A percentile compares a stretch with the other conserved stretches of the same genome.
Conservation (phyloP, 1,140 invertebrate species). For the Diabrotica undecimpunctata region DNA sequence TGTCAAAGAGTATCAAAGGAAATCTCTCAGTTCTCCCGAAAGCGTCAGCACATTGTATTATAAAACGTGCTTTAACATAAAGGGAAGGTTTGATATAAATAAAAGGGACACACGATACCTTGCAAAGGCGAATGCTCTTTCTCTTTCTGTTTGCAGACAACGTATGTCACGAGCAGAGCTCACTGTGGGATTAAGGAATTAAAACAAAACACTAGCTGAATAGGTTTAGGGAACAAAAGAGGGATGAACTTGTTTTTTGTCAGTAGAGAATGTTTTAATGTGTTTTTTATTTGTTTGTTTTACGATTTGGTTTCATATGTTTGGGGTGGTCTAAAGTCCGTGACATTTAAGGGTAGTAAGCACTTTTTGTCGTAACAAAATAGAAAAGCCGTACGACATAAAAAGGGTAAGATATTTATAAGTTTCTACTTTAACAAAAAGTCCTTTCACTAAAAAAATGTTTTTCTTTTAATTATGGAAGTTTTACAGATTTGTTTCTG, state of each 20-base stretch:
- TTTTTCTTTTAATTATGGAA: too few species aligned
- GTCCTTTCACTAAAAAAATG: too few species aligned
- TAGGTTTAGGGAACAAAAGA: not conserved
- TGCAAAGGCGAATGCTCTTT: not conserved
- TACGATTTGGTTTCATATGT: not conserved
- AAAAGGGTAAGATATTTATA: too few species aligned
- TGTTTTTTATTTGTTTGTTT: slow-evolving; percentile 2
- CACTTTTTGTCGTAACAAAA: too few species aligned
- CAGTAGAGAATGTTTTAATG: not conserved
- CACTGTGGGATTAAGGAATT: not conserved
- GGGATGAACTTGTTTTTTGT: not conserved
- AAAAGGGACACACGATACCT: not conserved
- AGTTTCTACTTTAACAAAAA: too few species aligned
- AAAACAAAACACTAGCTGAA: not conserved
- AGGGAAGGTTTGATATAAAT: not conserved
- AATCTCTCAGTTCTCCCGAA: not conserved
- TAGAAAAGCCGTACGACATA: too few species aligned
- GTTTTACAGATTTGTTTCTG: too few species aligned
- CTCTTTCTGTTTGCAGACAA: not conserved
- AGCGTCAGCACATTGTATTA: slow-evolving; percentile 2
- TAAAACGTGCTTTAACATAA: not conserved
- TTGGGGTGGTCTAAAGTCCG: not conserved
- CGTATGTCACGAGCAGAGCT: not conserved
- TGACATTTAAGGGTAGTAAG: too few species aligned
- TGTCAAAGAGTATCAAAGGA: not conserved